Percentiles rank a stretch among this genome's conserved stretches.
These are phyloP conservation scores for Drosophila hydei DNA, from an alignment of 1,140 invertebrate species.

Conservation along the genomic window DNA sequence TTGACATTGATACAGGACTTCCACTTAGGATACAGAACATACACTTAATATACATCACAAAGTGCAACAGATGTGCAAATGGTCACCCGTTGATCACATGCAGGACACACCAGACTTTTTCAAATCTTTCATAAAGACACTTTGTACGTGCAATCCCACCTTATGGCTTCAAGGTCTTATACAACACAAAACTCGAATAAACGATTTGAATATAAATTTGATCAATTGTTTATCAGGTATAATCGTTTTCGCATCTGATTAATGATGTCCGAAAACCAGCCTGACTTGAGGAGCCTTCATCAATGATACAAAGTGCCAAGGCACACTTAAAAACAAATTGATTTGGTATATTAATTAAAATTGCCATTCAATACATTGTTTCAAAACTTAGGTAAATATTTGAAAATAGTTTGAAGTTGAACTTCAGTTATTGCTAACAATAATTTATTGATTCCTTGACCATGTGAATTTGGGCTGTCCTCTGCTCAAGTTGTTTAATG, in stretches of 20 bases:
- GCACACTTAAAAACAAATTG: too few relatives aligned
- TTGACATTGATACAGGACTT: background rate
- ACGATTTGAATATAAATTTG: background rate
- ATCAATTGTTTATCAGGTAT: too few relatives aligned
- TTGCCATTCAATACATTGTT: background rate
- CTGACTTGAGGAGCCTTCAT: too few relatives aligned
- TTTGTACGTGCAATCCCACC: background rate
- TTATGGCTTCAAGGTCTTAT: background rate
- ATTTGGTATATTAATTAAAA: background rate
- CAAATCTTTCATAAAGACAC: background rate
- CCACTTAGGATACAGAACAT: background rate
- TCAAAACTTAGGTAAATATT: background rate
- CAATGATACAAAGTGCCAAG: too few relatives aligned
- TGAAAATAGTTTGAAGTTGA: too few relatives aligned
- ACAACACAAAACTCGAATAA: background rate
- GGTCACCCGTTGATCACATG: background rate
- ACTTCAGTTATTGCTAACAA: too few relatives aligned
- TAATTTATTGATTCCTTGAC: too few relatives aligned
- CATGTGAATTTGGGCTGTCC: background rate
- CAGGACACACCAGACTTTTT: background rate
- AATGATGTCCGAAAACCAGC: too few relatives aligned
- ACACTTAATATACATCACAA: background rate
- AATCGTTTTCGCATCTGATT: too few relatives aligned
- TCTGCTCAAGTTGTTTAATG: constrained; percentile 4
- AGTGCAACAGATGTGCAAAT: background rate